Base-by-base conservation (phyloP, 2,888 invertebrate species). In the Thymelicus lineola region DNA sequence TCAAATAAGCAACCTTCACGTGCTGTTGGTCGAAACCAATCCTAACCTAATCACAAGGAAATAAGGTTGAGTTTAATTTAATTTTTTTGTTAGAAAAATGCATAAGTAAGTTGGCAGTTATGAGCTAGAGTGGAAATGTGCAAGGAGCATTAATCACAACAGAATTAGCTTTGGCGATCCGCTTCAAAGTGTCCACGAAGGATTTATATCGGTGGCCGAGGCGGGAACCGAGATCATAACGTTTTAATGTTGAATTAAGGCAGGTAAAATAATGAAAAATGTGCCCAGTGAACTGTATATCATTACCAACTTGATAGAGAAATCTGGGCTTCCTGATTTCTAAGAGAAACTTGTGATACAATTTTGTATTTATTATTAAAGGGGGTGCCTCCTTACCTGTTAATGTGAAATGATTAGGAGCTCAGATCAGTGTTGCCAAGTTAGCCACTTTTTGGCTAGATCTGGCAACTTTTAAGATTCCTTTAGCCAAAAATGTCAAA, bases 121-220 rank as follows among this genome's bases (percentile, higher is more conserved):
- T 80, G 75, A 82, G 83, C 86, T 88, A 88, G 82, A 84, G 84
- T 89, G 87, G 88, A 87, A 91, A 89, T 89, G 87, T 88, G 89
- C 89, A 89, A 86, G 86, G 80, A 86, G 88, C 93, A 93, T 93
- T 93, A 92, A 93, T 93, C 93, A 93, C 84, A 91, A 88, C 91
- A 90, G 90, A 91, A 93, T 93, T 93, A 92, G 92, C 92, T 92
- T 90, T 89, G 90, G 91, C 90, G 91, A 93, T 92, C 88, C 90
- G 90, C 91, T 92, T 86, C 85, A 83, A 83, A 89, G 87, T 91
- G 93, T 91, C 91, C 85, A 82, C 78, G 75, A 80, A 83, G 83
- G 88, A 93, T 93, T 93, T 91, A 93, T 93, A 83, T 85, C 82
- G 80, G 79, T 79, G 79, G 72, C 74, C 71, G 60, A 48, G 72